Percentiles rank a stretch among this genome's conserved stretches.
These are phyloP conservation scores for Calameuta pallipes DNA, from an alignment of 2,888 invertebrate genomes.

Conservation along the genomic window DNA sequence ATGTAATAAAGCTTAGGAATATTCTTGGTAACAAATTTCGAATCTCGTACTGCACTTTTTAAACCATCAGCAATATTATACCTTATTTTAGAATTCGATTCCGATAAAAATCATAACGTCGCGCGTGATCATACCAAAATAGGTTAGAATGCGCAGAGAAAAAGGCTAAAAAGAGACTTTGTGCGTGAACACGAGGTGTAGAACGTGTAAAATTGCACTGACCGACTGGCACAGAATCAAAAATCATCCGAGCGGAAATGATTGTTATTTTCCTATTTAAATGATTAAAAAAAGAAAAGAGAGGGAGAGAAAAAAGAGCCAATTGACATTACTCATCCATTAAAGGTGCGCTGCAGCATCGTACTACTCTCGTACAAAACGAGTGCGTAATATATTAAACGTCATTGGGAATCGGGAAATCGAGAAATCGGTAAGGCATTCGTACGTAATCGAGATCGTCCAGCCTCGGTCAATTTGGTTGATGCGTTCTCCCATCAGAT, in stretches of 20 bases:
- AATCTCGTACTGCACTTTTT: not conserved
- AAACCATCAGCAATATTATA: not conserved
- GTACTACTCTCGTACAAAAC: not conserved
- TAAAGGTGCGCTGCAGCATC: not conserved
- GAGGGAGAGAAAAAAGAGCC: slow-evolving; percentile 18
- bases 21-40: not conserved
- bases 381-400: not conserved
- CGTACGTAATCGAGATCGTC: slow-evolving; percentile 6
- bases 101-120: not conserved
- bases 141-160: not conserved
- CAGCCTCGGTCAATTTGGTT: slow-evolving; percentile 20
- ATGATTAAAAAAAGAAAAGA: not conserved
- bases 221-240: not conserved
- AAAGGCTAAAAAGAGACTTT: not conserved
- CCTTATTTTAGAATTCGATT: not conserved
- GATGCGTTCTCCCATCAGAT: slow-evolving; percentile 16
- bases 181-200: not conserved
- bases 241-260: slow-evolving; percentile 22
- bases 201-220: not conserved
- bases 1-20: not conserved
- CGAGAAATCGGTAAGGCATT: slow-evolving; percentile 15
- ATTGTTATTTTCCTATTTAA: not conserved
- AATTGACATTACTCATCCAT: slow-evolving; percentile 34
- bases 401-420: slow-evolving; percentile 4
- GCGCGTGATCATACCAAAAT: not conserved